Evolutionary conservation across 2,888 invertebrate genomes (phyloP), one percentile per base, ranked within the genome.

Genomic region (Eupithecia dodoneata): DNA sequence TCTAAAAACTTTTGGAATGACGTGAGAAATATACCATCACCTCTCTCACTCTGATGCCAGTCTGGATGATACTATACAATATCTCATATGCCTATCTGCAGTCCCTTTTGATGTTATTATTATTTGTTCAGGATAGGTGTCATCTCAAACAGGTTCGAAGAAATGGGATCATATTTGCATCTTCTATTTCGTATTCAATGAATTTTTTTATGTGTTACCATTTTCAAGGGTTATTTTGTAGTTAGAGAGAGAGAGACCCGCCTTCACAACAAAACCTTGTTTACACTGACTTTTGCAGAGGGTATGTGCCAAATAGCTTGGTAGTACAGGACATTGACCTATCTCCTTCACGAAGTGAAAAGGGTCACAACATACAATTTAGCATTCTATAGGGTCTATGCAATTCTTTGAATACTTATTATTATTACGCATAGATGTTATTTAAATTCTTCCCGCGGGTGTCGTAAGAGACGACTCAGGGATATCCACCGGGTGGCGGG

Each of bases 61-160:
- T 55, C 55, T 47, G 66, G 66, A 76, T 73, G 44, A 76, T 76
- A 76, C 71, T 74, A 71, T 74, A 66, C 73, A 71, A 76, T 76
- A 76, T 71, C 55, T 76, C 76, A 73, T 71, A 71, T 4, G 73
- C 65, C 73, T 65, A 65, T 18, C n/a, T 59, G 55, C 69, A 69
- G 66, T 10, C 71, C 69, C 30, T 73, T 69, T 44, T 76, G 65
- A 65, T 73, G 70, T 49, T 73, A 47, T 76, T 73, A 66, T 76
- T 73, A 76, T 73, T 71, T 71, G 52, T 65, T 77, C 71, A 52
- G 55, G 73, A 63, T 63, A 71, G 52, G 15, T 71, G 76, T 65
- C 76, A 70, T 70, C 52, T 5, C 73, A 73, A 73, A 59, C 70
- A 65, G 70, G 63, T 13, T 70, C 45, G 45, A 5, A 30, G 70